A percentile compares a stretch with the other conserved stretches of the same genome.
phyloP scores from a whole-genome alignment of 2,888 invertebrate species.

The Dasypolia templi region DNA sequence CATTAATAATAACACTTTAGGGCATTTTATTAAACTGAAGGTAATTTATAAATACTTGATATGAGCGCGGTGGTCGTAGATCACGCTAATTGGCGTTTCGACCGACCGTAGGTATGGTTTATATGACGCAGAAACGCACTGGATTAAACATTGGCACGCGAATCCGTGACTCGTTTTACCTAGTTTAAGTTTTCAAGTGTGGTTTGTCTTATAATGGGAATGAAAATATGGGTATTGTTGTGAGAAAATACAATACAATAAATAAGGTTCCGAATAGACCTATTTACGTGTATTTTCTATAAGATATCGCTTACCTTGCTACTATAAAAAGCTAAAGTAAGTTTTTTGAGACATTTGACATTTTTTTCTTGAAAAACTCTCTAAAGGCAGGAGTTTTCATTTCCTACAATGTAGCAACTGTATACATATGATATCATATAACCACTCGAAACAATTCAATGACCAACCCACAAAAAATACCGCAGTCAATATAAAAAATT shows the following conservation, averaged over 20 bases:
- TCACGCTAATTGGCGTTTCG: slow-evolving; percentile 87
- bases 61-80: slow-evolving; percentile 82
- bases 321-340: no score
- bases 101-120: slow-evolving; percentile 79
- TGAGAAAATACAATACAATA: no score
- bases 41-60: slow-evolving; percentile 87
- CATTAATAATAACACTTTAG: slow-evolving; percentile 87
- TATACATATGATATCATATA: not conserved
- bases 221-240: slow-evolving; percentile 10
- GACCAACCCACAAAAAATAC: slow-evolving; percentile 13
- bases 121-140: slow-evolving; percentile 76
- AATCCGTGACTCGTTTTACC: slow-evolving; percentile 63
- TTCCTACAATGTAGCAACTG: not conserved
- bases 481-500: slow-evolving; percentile 62
- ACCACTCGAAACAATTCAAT: slow-evolving; percentile 2
- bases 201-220: slow-evolving; percentile 34
- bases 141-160: slow-evolving; percentile 81
- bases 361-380: no score
- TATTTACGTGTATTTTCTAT: no score
- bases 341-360: no score
- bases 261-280: no score
- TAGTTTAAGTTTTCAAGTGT: slow-evolving; percentile 46
- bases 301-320: no score
- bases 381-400: not conserved
- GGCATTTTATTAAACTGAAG: slow-evolving; percentile 84